Evolutionary conservation across 2,797 vertebrate genomes (phyloP).

Genomic region (Anguilla marmorata): DNA sequence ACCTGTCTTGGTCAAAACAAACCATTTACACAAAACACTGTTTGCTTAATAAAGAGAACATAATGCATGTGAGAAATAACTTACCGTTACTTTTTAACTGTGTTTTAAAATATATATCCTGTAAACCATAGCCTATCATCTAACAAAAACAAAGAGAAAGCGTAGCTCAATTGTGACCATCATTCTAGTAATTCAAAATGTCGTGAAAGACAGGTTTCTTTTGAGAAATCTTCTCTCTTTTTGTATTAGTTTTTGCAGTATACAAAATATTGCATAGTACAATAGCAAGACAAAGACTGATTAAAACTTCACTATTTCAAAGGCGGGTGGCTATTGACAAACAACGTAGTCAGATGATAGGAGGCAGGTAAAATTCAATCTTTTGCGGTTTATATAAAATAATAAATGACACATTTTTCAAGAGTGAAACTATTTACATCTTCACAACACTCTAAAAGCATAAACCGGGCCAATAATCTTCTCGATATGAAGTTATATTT

Average conservation of each 20-base stretch:
- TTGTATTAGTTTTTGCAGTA: not conserved
- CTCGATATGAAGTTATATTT: not conserved
- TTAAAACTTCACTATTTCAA: not conserved
- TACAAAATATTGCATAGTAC: not conserved
- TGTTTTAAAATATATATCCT: not conserved
- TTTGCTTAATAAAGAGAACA: not conserved
- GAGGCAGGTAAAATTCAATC: not conserved
- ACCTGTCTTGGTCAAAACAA: not conserved
- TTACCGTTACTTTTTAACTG: not conserved
- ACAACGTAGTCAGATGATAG: not conserved
- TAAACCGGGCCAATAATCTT: not conserved
- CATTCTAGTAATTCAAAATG: not conserved
- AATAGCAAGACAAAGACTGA: not conserved
- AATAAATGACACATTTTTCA: not conserved
- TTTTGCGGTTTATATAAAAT: not conserved
- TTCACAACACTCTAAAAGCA: not conserved
- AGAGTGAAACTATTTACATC: not conserved
- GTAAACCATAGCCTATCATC: not conserved
- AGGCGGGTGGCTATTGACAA: not conserved
- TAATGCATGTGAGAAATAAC: not conserved
- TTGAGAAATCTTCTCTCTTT: not conserved
- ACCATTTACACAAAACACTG: not conserved
- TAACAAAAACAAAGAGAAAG: not conserved
- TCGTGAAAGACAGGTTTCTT: not conserved
- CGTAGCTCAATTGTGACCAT: not conserved